Evolutionary conservation across 37 sponge, comb jelly and placozoan species (phyloP).

Genomic region (Aphrocallistes beatrix): DNA sequence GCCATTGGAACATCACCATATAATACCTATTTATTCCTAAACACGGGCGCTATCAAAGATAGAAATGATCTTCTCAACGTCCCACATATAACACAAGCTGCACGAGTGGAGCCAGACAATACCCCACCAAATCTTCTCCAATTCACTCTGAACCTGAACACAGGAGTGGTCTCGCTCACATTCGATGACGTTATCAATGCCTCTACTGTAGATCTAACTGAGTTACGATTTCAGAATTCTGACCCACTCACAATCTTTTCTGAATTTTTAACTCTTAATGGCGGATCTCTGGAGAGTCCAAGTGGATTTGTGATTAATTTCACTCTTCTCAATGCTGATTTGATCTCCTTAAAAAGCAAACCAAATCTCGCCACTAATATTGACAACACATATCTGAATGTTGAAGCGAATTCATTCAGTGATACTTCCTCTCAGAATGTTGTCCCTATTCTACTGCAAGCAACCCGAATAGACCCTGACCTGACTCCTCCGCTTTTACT

Average conservation of each 20-base stretch:
- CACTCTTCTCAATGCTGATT: conserved; percentile 27
- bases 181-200: conserved; percentile 26
- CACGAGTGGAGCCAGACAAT: not conserved
- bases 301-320: conserved; percentile 24
- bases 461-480: conserved; percentile 48
- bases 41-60: conserved; percentile 41
- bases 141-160: conserved; percentile 25
- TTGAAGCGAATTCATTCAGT: not conserved
- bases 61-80: conserved; percentile 21
- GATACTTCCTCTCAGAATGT: not conserved
- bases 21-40: conserved; percentile 51
- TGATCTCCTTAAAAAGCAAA: conserved; percentile 51
- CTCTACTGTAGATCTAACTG: not conserved
- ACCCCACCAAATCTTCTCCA: not conserved
- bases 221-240: not conserved
- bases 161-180: not conserved
- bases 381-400: conserved; percentile 53
- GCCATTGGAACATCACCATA: conserved; percentile 26
- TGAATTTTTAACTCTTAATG: not conserved
- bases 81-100: not conserved
- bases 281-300: not conserved
- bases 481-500: conserved; percentile 47
- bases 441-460: conserved; percentile 16
- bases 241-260: not conserved
- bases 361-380: conserved; percentile 37